Base-by-base conservation (phyloP, 2,888 invertebrate species). In the Euzophera pinguis region DNA sequence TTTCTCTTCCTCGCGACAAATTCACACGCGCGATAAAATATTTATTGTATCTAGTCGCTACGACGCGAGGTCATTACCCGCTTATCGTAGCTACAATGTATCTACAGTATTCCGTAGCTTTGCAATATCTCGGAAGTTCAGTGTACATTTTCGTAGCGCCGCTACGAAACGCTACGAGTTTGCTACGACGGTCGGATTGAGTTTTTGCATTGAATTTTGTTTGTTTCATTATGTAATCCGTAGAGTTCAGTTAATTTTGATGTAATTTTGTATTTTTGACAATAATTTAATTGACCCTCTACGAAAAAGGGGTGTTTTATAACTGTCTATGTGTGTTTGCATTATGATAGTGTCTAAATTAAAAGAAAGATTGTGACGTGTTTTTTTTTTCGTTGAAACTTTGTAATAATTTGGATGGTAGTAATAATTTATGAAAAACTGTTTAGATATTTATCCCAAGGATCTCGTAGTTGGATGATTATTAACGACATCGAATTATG, bases 101-200 rank as follows among this genome's bases (percentile, higher is more conserved):
- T 39, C 14, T 10, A 39, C 39, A 16, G 13, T 39, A 16, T 39
- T 48, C 35, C 48, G 35, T 48, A 48, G 22, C 48, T 48, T 38
- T 16, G 48, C 22, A 37, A 75, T 72, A 73, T 70, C 70, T 71
- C 60, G 63, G 10, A 73, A 63, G 64, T 71, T 69, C 72, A 69
- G 71, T 72, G 77, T 13, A 48, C 37, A 37, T 48, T 27, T 48
- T 37, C 37, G 48, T 35, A 48, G 37, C 34, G 17, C 8, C 1
- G 37, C 48, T 48, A 48, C 42, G 42, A 41, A 10, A 10, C 16
- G 17, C 17, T 41, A 41, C 41, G 22, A 41, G 3, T 41, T 22
- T 22, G 41, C 41, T 41, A 22, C 17, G 22, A 14, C 53, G n/a
- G n/a, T n/a, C n/a, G 27, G 27, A n/a, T 27, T 42, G 10, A 42